Evolutionary conservation across 2,113 vertebrate species (phyloP).

Genomic region (Oreochromis niloticus): DNA sequence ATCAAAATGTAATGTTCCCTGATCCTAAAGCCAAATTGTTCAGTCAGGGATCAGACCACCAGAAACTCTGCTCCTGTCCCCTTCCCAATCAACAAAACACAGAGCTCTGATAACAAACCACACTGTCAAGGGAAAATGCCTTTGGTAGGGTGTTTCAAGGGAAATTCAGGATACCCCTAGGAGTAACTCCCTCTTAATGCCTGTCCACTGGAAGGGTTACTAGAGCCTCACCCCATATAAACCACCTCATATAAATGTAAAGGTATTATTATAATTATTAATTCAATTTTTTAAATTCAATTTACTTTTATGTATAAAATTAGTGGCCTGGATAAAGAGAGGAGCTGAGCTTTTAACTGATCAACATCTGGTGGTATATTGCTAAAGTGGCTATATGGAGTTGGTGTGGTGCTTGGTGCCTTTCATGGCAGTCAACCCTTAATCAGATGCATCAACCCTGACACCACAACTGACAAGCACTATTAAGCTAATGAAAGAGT

Average conservation of each 20-base stretch:
- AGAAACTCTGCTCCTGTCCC: no score
- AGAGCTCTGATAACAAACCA: no score
- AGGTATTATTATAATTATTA: not conserved
- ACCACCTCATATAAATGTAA: not conserved
- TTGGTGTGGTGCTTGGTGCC: not conserved
- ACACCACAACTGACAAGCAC: not conserved
- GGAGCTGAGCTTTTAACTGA: not conserved
- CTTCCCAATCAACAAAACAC: no score
- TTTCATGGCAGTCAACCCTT: not conserved
- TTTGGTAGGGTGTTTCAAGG: no score
- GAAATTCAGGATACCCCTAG: not conserved
- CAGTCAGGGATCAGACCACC: no score
- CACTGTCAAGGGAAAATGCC: no score
- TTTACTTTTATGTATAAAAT: not conserved
- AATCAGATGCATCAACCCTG: not conserved
- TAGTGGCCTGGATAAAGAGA: not conserved
- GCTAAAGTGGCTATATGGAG: not conserved
- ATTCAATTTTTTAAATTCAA: not conserved
- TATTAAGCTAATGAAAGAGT: not conserved
- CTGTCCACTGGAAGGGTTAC: not conserved
- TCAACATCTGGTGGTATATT: not conserved
- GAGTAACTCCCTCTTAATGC: not conserved
- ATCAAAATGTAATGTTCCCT: no score
- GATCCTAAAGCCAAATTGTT: no score
- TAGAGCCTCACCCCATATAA: not conserved